phyloP scores from a whole-genome alignment of 2,888 invertebrate genomes.

The Rotaria macrura region DNA sequence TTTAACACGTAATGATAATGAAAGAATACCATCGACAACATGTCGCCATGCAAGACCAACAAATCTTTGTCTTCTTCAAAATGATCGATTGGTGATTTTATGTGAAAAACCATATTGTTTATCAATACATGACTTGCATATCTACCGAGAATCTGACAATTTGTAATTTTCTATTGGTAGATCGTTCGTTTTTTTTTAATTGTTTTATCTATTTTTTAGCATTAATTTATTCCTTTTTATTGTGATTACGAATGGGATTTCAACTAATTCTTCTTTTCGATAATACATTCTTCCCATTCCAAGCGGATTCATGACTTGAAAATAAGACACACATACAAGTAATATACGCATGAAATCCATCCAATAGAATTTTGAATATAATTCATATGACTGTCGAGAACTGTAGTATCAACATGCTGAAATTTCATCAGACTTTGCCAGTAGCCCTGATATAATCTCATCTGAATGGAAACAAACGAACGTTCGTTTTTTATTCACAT shows the following conservation, averaged over 20 bases:
- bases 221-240: neutral
- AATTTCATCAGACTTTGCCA: too few relatives aligned
- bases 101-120: neutral
- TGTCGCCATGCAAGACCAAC: neutral
- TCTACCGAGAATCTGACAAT: neutral
- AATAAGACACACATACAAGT: too few relatives aligned
- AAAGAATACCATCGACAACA: neutral
- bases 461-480: too few relatives aligned
- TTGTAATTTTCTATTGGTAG: neutral
- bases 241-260: neutral
- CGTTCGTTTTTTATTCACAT: too few relatives aligned
- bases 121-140: neutral
- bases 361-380: too few relatives aligned
- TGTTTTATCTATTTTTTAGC: too few relatives aligned
- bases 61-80: neutral
- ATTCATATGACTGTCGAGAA: too few relatives aligned
- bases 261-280: neutral
- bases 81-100: constrained; percentile 6
- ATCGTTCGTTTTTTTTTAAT: neutral
- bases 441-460: too few relatives aligned
- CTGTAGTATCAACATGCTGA: too few relatives aligned
- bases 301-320: too few relatives aligned
- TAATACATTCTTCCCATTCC: too few relatives aligned
- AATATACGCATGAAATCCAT: too few relatives aligned
- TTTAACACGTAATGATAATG: neutral